Evolutionary conservation across 2,797 vertebrate genomes (phyloP).

Genomic region (Nannoperca australis): DNA sequence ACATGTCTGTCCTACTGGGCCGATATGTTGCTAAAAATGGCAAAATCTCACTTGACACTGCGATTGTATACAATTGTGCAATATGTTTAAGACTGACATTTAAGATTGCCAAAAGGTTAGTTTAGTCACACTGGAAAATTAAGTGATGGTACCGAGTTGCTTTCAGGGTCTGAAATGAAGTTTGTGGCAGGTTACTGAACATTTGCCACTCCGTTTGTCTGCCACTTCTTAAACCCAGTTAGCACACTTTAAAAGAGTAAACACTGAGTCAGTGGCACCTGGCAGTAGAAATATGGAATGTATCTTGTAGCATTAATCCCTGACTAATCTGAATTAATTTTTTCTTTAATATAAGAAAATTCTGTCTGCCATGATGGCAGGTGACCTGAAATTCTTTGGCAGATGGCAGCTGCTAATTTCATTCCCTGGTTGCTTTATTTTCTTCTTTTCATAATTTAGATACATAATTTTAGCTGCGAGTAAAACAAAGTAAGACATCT

Average conservation of each 20-base stretch:
- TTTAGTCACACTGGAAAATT: neutral
- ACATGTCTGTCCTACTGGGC: neutral
- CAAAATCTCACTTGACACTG: neutral
- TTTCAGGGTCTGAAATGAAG: neutral
- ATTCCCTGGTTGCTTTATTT: neutral
- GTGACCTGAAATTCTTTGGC: too few species aligned
- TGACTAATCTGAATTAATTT: too few species aligned
- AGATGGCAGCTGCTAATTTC: too few species aligned
- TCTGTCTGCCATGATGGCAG: too few species aligned
- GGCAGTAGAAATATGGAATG: too few species aligned
- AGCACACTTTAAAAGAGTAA: too few species aligned
- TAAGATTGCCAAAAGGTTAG: neutral
- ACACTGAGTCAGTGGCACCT: too few species aligned
- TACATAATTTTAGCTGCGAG: neutral
- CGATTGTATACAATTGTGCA: neutral
- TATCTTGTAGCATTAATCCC: too few species aligned
- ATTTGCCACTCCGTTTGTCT: too few species aligned
- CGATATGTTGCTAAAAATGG: neutral
- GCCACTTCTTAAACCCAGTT: too few species aligned
- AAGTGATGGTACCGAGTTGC: neutral
- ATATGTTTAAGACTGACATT: neutral
- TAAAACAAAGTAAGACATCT: neutral
- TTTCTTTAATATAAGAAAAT: too few species aligned
- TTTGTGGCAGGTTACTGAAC: too few species aligned
- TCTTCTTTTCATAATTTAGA: neutral